phyloP scores from a whole-genome alignment of 1,140 invertebrate species.

The Temnothorax longispinosus region DNA sequence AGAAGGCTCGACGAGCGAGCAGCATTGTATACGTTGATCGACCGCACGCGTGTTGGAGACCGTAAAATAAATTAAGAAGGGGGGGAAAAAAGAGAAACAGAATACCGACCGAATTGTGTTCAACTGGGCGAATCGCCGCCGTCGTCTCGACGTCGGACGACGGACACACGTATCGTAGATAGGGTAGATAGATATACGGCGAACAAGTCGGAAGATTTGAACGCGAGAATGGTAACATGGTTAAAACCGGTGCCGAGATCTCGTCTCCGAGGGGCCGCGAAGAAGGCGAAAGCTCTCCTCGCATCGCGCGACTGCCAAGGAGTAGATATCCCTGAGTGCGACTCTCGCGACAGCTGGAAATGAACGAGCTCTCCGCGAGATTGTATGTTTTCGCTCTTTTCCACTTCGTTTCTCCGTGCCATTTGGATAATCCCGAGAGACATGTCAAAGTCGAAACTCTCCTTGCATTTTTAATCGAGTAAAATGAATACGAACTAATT shows the following conservation, averaged over 20 bases:
- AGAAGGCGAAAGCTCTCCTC: slow-evolving; percentile 68
- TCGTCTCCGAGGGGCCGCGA: slow-evolving; percentile 61
- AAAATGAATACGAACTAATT: background rate
- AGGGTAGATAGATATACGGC: slow-evolving; percentile 72
- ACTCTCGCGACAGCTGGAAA: slow-evolving; percentile 69
- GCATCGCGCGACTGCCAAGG: slow-evolving; percentile 68
- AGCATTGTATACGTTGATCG: slow-evolving; percentile 78
- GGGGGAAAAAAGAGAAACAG: background rate
- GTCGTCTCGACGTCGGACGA: slow-evolving; percentile 69
- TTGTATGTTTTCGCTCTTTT: slow-evolving; percentile 58
- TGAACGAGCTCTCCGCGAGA: slow-evolving; percentile 67
- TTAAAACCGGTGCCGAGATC: slow-evolving; percentile 72
- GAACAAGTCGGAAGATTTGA: slow-evolving; percentile 78
- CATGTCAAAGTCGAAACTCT: background rate
- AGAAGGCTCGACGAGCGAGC: slow-evolving; percentile 19
- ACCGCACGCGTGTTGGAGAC: slow-evolving; percentile 45
- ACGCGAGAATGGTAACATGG: slow-evolving; percentile 83
- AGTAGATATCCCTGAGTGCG: slow-evolving; percentile 42
- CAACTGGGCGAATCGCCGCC: slow-evolving; percentile 54
- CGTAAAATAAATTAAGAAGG: slow-evolving; percentile 38
- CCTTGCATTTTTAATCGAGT: slow-evolving; percentile 39
- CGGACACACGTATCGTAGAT: slow-evolving; percentile 65
- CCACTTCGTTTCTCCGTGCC: background rate
- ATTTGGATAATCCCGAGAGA: background rate
- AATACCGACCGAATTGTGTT: slow-evolving; percentile 72